phyloP scores from a whole-genome alignment of 2,113 vertebrate genomes.

The Bucco capensis region DNA sequence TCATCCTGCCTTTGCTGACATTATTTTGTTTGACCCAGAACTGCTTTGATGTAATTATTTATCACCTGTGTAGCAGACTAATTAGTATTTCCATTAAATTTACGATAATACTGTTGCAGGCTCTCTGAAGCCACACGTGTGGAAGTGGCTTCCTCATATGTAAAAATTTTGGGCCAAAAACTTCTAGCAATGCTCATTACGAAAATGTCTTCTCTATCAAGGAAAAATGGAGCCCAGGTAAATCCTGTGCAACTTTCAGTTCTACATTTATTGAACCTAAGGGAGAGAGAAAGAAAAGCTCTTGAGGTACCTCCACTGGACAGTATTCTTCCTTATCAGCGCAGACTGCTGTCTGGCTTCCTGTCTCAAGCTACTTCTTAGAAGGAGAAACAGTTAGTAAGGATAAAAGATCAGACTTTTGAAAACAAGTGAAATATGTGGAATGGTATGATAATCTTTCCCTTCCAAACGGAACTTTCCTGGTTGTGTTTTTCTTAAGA shows the following conservation, averaged over 20 bases:
- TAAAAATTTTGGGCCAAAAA: neutral
- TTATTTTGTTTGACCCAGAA: constrained; percentile 7
- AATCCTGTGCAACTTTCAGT: neutral
- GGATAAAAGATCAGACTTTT: constrained; percentile 57
- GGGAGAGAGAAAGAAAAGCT: constrained; percentile 22
- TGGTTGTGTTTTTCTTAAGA: neutral
- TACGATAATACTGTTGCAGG: neutral
- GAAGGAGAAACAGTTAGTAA: constrained; percentile 70
- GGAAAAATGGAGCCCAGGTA: neutral
- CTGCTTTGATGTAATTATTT: neutral
- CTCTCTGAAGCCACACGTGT: neutral
- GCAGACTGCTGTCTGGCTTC: constrained; percentile 79
- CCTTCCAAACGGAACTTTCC: neutral
- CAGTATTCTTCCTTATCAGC: constrained; percentile 74
- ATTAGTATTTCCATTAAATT: neutral
- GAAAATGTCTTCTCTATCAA: neutral
- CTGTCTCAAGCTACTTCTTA: constrained; percentile 78
- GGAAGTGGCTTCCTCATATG: neutral
- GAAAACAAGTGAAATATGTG: constrained; percentile 57
- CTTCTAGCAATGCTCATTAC: neutral
- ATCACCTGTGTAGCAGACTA: neutral
- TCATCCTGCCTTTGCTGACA: neutral
- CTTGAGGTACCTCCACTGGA: constrained; percentile 63
- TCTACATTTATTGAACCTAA: constrained; percentile 32
- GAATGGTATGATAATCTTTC: constrained; percentile 38